Evolutionary conservation across 2,113 vertebrate genomes (phyloP), one percentile per base, ranked within the genome.

Genomic region (Anolis carolinensis): DNA sequence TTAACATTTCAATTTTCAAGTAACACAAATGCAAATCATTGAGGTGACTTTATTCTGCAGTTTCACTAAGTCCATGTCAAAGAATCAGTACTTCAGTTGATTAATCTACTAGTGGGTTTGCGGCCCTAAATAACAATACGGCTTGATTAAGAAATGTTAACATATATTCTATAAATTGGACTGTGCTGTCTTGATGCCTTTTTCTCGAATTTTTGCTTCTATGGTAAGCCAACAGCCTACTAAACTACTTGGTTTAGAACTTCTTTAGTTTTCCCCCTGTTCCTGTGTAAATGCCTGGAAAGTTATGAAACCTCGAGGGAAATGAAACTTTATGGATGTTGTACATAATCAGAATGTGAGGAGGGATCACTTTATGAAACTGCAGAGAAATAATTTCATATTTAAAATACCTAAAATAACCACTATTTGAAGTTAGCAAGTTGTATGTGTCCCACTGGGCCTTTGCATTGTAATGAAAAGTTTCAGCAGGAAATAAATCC

Each of bases 321-420:
- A 5, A 76, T 30, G 62, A 84, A 65, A 32, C 44, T 52, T 52
- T 67, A 48, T 81, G 13, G 39, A 5, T 10, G 13, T 20, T 27
- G 7, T n/a, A 21, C 50, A 39, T 79, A 85, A 79, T 59, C 34
- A 59, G 55, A 50, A 74, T 20, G 68, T 34, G 23, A 11, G 32
- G 4, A 34, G 39, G 70, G 20, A 79, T 48, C 30, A 25, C 27
- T 52, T 80, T 71, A 62, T 80, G 50, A 72, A 63, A 80, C 48
- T 63, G n/a, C 55, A 80, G 7, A 13, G 7, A 27, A 59, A 39
- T 39, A 65, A 75, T 70, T 8, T 27, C 25, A 74, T 50, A 80
- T 73, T 80, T 81, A 50, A 84, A 73, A 39, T 81, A 34, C 18
- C 84, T 81, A 65, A 80, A 86, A 81, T 86, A 86, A 83, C 70